Evolutionary conservation across 2,797 vertebrate species (phyloP).

Genomic region (Coregonus suidteri): DNA sequence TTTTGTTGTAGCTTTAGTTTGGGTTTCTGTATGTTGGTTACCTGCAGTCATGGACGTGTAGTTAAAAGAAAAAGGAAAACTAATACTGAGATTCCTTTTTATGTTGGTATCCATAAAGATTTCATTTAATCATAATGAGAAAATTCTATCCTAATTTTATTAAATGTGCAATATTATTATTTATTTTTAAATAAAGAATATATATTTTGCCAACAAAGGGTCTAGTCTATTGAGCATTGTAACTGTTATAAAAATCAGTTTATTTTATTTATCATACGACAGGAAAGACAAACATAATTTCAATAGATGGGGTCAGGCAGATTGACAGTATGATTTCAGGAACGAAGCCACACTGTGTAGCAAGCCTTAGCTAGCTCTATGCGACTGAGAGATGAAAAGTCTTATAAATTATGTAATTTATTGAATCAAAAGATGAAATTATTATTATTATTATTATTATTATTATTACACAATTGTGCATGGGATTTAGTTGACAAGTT

Average conservation of each 20-base stretch:
- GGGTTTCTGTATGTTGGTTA: constrained; percentile 62
- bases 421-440: constrained; percentile 53
- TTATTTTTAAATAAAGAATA: constrained; percentile 60
- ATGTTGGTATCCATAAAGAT: constrained; percentile 39
- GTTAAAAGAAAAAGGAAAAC: constrained; percentile 33
- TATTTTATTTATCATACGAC: constrained; percentile 44
- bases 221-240: constrained; percentile 38
- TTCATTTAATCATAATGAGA: constrained; percentile 51
- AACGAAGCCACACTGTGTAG: constrained; percentile 40
- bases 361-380: constrained; percentile 48
- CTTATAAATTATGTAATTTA: constrained; percentile 74
- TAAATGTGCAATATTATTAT: constrained; percentile 80
- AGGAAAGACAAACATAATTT: constrained; percentile 35
- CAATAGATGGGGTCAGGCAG: constrained; percentile 32
- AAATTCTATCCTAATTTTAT: constrained; percentile 60
- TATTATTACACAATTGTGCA: constrained; percentile 56
- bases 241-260: constrained; percentile 46
- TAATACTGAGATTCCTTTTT: constrained; percentile 53
- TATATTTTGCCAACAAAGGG: constrained; percentile 67
- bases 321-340: constrained; percentile 29
- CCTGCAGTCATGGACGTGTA: constrained; percentile 55
- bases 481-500: constrained; percentile 35
- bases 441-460: background rate
- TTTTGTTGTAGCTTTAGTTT: constrained; percentile 49
- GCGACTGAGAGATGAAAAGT: constrained; percentile 70